Percentiles rank a stretch among this genome's conserved stretches.
These are phyloP conservation scores for Eupleurogrammus muticus DNA, from an alignment of 2,797 vertebrate species.

Conservation along the genomic window DNA sequence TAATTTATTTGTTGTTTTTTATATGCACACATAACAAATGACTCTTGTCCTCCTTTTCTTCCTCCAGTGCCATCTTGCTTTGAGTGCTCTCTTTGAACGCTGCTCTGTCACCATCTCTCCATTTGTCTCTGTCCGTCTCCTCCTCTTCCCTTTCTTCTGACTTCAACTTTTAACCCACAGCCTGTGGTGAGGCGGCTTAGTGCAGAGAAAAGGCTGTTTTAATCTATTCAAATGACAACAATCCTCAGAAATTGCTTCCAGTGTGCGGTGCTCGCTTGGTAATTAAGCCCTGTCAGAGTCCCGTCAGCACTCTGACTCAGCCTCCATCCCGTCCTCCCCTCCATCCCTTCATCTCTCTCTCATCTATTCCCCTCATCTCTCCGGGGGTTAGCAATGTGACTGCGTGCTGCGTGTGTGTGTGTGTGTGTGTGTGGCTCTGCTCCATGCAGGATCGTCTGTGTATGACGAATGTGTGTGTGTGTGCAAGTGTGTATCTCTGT, in stretches of 20 bases:
- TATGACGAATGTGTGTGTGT: neutral
- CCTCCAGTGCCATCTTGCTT: conserved; percentile 3
- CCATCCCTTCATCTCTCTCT: conserved; percentile 51
- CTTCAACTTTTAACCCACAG: conserved; percentile 72
- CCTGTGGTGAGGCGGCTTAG: conserved; percentile 72
- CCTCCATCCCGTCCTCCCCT: conserved; percentile 24
- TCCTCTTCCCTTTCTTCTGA: conserved; percentile 43
- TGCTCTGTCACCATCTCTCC: conserved; percentile 33
- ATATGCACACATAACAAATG: conserved; percentile 10
- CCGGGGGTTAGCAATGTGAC: conserved; percentile 52
- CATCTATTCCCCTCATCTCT: conserved; percentile 52
- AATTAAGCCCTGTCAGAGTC: conserved; percentile 84
- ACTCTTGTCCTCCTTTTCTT: conserved; percentile 4
- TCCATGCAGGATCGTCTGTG: neutral
- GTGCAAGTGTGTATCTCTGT: conserved; percentile 2
- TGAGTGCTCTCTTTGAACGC: conserved; percentile 23
- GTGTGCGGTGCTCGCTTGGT: conserved; percentile 55
- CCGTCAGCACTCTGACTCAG: conserved; percentile 69
- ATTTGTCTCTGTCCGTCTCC: conserved; percentile 25
- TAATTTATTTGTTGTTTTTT: conserved; percentile 24
- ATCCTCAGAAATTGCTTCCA: conserved; percentile 78
- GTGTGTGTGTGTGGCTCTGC: conserved; percentile 22
- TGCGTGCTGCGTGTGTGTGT: conserved; percentile 28
- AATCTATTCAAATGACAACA: conserved; percentile 83
- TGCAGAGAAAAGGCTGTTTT: conserved; percentile 72